Percentiles rank a stretch among this genome's conserved stretches.
phyloP scores from a whole-genome alignment of 2,113 vertebrate genomes.

The Colistium nudipinnis region DNA sequence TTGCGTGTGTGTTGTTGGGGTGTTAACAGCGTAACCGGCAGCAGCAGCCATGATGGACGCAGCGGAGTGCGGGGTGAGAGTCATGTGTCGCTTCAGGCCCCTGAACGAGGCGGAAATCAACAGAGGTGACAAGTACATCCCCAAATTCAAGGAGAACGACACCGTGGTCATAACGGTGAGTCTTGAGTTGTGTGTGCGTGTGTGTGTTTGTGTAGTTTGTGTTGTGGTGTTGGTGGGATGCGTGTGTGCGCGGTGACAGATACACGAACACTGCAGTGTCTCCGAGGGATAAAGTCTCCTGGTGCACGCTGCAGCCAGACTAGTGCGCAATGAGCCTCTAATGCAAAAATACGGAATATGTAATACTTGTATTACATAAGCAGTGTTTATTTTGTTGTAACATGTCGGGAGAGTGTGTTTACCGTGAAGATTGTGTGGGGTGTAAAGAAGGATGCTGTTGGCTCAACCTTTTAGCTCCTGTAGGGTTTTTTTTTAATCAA shows the following conservation, averaged over 20 bases:
- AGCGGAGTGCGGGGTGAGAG: slow-evolving; percentile 93
- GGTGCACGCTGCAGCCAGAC: slow-evolving; percentile 26
- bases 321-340: slow-evolving; percentile 24
- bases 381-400: no score
- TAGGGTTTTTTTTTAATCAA: background rate
- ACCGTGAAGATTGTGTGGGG: no score
- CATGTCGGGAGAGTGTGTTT: no score
- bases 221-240: background rate
- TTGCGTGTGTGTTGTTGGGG: background rate
- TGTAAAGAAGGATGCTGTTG: background rate
- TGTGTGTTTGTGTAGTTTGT: background rate
- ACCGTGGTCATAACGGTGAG: slow-evolving; percentile 90
- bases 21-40: background rate
- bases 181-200: background rate
- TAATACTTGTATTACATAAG: no score
- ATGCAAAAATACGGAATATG: no score
- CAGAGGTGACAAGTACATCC: slow-evolving; percentile 92
- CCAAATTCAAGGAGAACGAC: slow-evolving; percentile 94
- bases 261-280: slow-evolving; percentile 20
- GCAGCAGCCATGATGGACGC: slow-evolving; percentile 85
- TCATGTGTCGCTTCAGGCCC: slow-evolving; percentile 94
- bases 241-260: background rate
- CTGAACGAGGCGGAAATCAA: slow-evolving; percentile 90
- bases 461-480: background rate
- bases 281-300: slow-evolving; percentile 3